Base-by-base conservation (phyloP, 1,140 invertebrate species). In the Drosophila nasuta region DNA sequence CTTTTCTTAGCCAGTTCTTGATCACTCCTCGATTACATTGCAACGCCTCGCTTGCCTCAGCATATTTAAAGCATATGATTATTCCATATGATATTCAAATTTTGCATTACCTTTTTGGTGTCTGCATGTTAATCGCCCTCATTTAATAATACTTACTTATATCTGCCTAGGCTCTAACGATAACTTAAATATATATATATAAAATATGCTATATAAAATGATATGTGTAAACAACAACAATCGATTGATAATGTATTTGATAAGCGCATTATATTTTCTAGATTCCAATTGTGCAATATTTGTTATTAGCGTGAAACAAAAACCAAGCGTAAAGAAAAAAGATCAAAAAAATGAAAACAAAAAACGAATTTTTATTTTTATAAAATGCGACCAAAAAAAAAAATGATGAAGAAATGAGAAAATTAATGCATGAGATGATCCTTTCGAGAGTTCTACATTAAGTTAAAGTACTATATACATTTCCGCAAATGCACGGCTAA, bases 221-320 rank as follows among this genome's bases (percentile, higher is more conserved):
- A 49, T 43, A 43, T 43, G n/a, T 43, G n/a, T 13, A 28, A 25
- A 49, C 7, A 63, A 17, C 65, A 75, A 81, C 63, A 75, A 67
- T 67, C 62, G 62, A 82, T 79, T 38, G 48, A 82, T 70, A 85
- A 85, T 81, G 54, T 73, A 73, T 75, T 87, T 88, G 77, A 87
- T 87, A 85, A 82, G 82, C 78, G 81, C 78, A 67, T 86, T 85
- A 81, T 85, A 69, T 87, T 86, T 88, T 82, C 74, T 87, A 87
- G 70, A 83, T 89, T 87, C 70, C 85, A 76, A 88, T 80, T 88
- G 83, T 87, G 83, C 83, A 88, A 87, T 88, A 87, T 88, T 88
- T 89, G 87, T 87, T 87, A 77, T 77, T 85, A 85, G 75, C 77
- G n/a, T 67, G 58, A 77, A 75, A 73, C 51, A 30, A 62, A 65